Evolutionary conservation across 2,797 vertebrate species (phyloP), one percentile per base, ranked within the genome.

Genomic region (Gymnothorax javanicus): DNA sequence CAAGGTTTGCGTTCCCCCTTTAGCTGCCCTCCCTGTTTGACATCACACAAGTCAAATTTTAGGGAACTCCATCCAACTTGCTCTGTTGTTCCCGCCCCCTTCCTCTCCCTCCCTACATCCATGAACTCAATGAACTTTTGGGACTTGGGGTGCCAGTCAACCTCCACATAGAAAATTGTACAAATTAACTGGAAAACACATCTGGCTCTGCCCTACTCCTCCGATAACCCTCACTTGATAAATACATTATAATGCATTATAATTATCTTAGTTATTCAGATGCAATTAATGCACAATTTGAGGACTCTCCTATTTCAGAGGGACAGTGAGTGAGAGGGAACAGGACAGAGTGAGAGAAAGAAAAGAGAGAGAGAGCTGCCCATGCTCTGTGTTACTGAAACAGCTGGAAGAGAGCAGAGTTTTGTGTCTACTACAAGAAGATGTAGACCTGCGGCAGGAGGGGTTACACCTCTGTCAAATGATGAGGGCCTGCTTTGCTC

Each of bases 101-200:
- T 43, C 3, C 82, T 1, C 52, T 20, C n/a, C 20, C 79, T 57
- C 56, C 77, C 77, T 13, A 8, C 50, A 20, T 23, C 50, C 13
- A n/a, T 43, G 54, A 82, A 56, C 79, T 82, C 52, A 58, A 43
- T 12, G 33, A 52, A 52, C 75, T 79, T 50, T 17, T 54, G 75
- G 75, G 50, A 52, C 25, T 52, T 12, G 6, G 13, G 75, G 33
- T 9, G 52, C 52, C n/a, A 20, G 77, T 56, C 56, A 83, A 83
- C 82, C n/a, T 83, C n/a, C 82, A 23, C 17, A n/a, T 9, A 20
- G 43, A 15, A 23, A 17, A 43, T 83, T 57, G 58, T 33, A 54
- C 57, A 15, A 54, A 58, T 89, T 33, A 50, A 12, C 50, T 60
- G 81, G 82, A 86, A 85, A 83, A 85, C 79, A 75, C 54, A 64